Evolutionary conservation across 2,888 invertebrate genomes (phyloP).

Genomic region (Sphinx pinastri): DNA sequence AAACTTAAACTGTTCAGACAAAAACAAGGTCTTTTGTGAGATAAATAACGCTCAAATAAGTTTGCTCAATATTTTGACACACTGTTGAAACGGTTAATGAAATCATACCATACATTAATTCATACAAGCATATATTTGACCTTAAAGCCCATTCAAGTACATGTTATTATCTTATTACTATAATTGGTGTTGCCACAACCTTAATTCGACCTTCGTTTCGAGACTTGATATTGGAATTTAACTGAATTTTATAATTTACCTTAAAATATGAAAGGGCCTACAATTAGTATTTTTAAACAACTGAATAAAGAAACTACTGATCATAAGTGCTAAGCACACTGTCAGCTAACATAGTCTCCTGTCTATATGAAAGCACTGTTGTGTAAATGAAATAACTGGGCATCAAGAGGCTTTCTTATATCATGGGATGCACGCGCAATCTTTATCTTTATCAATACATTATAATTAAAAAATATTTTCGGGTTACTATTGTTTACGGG

Average conservation of each 20-base stretch:
- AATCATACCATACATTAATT: conserved; percentile 16
- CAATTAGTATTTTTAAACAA: too few species aligned
- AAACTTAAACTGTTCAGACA: neutral
- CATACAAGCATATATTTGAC: conserved; percentile 20
- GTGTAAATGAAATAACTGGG: too few species aligned
- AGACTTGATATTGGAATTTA: neutral
- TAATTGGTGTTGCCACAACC: conserved; percentile 23
- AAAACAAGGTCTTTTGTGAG: neutral
- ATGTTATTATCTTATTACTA: conserved; percentile 27
- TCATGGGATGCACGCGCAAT: too few species aligned
- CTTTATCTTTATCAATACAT: too few species aligned
- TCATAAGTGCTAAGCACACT: too few species aligned
- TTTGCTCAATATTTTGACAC: conserved; percentile 16
- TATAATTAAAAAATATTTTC: too few species aligned
- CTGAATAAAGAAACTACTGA: too few species aligned
- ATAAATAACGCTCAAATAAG: neutral
- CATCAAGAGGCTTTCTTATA: too few species aligned
- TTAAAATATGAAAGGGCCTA: too few species aligned
- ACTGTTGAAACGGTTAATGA: conserved; percentile 9
- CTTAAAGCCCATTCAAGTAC: conserved; percentile 24
- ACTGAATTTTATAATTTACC: too few species aligned
- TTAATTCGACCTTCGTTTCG: conserved; percentile 23
- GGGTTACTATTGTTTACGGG: neutral
- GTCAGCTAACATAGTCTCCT: too few species aligned
- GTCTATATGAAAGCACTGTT: too few species aligned